Conservation (phyloP, 2,113 vertebrate genomes). For the Neodon shergylaensis region DNA sequence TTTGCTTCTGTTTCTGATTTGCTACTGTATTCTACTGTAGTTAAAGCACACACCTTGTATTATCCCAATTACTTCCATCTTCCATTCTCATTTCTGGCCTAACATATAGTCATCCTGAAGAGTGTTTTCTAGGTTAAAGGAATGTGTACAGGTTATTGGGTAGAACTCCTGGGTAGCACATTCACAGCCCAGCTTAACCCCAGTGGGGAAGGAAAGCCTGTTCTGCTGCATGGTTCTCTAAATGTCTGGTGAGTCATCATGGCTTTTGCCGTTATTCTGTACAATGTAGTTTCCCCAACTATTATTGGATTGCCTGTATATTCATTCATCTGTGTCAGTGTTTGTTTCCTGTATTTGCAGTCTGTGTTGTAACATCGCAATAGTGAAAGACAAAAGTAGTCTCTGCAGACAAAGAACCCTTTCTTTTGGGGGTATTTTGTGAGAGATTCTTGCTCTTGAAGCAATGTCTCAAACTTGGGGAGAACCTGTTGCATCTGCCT, state of each 20-base stretch:
- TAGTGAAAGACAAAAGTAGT: too few species aligned
- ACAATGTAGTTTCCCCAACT: background rate
- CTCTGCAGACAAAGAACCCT: background rate
- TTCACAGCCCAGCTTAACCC: background rate
- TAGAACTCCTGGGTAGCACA: background rate
- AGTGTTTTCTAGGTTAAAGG: background rate
- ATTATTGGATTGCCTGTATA: background rate
- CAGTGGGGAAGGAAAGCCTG: background rate
- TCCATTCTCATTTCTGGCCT: background rate
- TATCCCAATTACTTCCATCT: background rate
- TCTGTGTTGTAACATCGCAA: background rate
- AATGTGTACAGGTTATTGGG: background rate
- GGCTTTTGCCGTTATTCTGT: background rate
- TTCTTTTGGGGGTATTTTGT: background rate
- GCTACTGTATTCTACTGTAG: background rate
- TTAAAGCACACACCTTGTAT: background rate
- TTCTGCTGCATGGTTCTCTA: background rate
- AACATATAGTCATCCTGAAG: background rate
- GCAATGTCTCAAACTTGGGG: background rate
- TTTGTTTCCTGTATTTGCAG: background rate
- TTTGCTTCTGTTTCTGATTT: background rate
- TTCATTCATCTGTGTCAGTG: too few species aligned
- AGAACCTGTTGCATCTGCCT: background rate
- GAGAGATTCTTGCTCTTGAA: background rate
- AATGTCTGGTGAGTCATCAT: background rate